phyloP scores from a whole-genome alignment of 2,113 vertebrate species.

The Chlorocebus sabaeus region DNA sequence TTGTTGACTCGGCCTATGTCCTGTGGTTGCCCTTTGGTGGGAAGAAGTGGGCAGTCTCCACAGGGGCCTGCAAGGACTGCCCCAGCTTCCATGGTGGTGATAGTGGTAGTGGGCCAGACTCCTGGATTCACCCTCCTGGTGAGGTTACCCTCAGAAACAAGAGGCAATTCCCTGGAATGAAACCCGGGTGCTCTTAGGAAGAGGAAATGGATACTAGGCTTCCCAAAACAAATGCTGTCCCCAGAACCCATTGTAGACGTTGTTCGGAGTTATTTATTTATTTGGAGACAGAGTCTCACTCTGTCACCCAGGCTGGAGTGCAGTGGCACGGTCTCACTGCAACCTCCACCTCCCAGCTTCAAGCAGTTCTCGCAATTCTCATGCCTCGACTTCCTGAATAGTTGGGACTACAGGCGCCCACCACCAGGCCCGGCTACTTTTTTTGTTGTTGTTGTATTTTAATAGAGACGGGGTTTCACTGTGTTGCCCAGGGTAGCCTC shows the following conservation, averaged over 20 bases:
- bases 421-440: too few species aligned
- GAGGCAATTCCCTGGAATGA: not conserved
- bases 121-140: not conserved
- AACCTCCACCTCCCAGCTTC: too few species aligned
- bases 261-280: not conserved
- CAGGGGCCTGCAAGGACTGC: not conserved
- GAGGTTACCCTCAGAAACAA: not conserved
- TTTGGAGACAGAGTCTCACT: too few species aligned
- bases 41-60: not conserved
- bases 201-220: not conserved
- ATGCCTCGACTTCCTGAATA: too few species aligned
- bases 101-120: not conserved
- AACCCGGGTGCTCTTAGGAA: not conserved
- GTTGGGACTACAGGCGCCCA: too few species aligned
- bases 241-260: not conserved
- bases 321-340: too few species aligned
- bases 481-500: too few species aligned
- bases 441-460: too few species aligned
- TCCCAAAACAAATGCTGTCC: not conserved
- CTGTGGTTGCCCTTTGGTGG: not conserved
- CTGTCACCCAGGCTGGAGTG: too few species aligned
- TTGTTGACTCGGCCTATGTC: not conserved
- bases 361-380: too few species aligned
- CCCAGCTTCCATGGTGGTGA: not conserved
- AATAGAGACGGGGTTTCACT: too few species aligned